Evolutionary conservation across 2,888 invertebrate genomes (phyloP), one percentile per base, ranked within the genome.

Genomic region (Cyclophora punctaria): DNA sequence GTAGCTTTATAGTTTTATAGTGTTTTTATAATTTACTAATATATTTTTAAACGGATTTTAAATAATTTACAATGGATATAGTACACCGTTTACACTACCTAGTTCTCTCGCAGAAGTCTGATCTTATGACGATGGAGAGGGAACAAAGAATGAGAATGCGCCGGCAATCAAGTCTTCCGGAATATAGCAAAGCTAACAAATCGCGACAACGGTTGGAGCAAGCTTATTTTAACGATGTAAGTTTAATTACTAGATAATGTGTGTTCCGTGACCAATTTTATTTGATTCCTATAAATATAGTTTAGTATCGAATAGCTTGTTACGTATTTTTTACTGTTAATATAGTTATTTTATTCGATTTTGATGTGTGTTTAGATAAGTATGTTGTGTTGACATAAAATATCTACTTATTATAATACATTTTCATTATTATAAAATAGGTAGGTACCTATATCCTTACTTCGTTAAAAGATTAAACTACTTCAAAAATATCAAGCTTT

Each of bases 51-150:
- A 35, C 7, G n/a, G 48, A 44, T 37, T 53, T 47, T 20, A 20
- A 40, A 45, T 53, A 49, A 47, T 49, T 54, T 43, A 70, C 66
- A 50, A 89, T 89, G 89, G 89, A 89, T 76, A 72, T 89, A 59
- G 86, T 89, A 53, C 89, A 89, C 66, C 78, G 86, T 42, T 66
- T 89, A 58, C 89, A 89, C 63, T 89, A 89, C 63, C 71, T 89
- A 57, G 88, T 89, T 63, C 65, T 89, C 42, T 82, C 89, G 2
- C 89, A 89, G 68, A 89, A 89, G 62, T 87, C 87, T 34, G 89
- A 89, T 66, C 68, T 89, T 54, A 80, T 89, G 86, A 88, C 86
- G 2, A 84, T 89, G 83, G 89, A 89, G 46, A 69, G 88, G 49
- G 89, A 88, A 61, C 86, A 89, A 62, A 74, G 86, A 57, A 69